phyloP scores from a whole-genome alignment of 1,140 invertebrate species.

The Hylyphantes graminicola region DNA sequence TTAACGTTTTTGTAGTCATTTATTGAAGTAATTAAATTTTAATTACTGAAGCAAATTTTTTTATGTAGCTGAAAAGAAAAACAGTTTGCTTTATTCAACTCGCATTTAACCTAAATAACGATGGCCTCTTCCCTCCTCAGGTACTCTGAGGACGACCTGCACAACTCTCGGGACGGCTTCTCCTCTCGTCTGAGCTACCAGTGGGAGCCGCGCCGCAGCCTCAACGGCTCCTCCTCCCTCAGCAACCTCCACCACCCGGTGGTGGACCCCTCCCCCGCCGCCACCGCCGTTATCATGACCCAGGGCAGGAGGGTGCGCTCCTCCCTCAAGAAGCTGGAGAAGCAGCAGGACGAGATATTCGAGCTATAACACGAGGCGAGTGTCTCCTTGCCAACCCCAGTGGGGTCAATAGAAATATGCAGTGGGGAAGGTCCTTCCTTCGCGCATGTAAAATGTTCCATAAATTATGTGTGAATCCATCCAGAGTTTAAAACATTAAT shows the following conservation, averaged over 20 bases:
- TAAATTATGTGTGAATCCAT: too few relatives aligned
- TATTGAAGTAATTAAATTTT: too few relatives aligned
- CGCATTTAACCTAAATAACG: too few relatives aligned
- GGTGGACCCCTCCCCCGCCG: conserved; percentile 67
- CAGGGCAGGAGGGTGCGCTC: conserved; percentile 81
- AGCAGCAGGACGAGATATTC: conserved; percentile 87
- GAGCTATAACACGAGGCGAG: conserved; percentile 78
- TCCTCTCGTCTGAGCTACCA: conserved; percentile 49
- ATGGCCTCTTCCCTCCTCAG: background rate
- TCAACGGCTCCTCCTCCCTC: conserved; percentile 52
- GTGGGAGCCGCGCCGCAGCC: conserved; percentile 17
- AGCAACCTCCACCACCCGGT: conserved; percentile 44
- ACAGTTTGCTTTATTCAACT: too few relatives aligned
- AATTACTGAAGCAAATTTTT: too few relatives aligned
- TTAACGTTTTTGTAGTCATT: too few relatives aligned
- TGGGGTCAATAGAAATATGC: too few relatives aligned
- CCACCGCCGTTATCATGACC: conserved; percentile 78
- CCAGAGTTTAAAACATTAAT: too few relatives aligned
- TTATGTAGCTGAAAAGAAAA: too few relatives aligned
- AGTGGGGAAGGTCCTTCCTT: too few relatives aligned
- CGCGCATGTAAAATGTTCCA: too few relatives aligned
- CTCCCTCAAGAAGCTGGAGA: conserved; percentile 81
- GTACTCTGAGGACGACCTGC: conserved; percentile 62
- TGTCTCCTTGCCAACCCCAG: too few relatives aligned
- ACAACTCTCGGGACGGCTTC: conserved; percentile 52